Evolutionary conservation across 2,888 invertebrate genomes (phyloP).

Genomic region (Cantharis rustica): DNA sequence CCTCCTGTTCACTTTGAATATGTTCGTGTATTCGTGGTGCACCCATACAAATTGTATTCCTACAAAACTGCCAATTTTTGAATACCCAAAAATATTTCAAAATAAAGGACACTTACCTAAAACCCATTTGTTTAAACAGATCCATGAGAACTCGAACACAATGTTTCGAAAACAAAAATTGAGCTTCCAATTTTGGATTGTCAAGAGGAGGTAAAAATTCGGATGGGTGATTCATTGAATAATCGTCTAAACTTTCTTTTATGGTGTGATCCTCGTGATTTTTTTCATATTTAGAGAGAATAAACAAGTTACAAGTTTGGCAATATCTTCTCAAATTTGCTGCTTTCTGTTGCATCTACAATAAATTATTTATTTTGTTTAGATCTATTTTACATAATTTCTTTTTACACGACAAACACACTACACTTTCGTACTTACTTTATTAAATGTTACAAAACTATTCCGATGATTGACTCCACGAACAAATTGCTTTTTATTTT

Average conservation of each 20-base stretch:
- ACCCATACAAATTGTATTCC: constrained; percentile 83
- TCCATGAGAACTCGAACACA: constrained; percentile 68
- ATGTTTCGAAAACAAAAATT: constrained; percentile 80
- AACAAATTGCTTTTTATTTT: constrained; percentile 55
- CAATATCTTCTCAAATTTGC: constrained; percentile 65
- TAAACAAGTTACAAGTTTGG: constrained; percentile 65
- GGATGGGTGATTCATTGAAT: constrained; percentile 67
- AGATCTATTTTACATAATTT: too few species aligned
- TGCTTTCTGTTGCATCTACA: constrained; percentile 56
- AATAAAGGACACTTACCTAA: constrained; percentile 58
- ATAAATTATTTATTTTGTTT: not conserved
- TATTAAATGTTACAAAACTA: constrained; percentile 60
- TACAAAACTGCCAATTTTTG: constrained; percentile 47
- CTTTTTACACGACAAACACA: too few species aligned
- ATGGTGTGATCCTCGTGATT: constrained; percentile 65
- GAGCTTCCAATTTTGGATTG: constrained; percentile 82
- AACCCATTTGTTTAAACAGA: constrained; percentile 64
- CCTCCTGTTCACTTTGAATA: constrained; percentile 54
- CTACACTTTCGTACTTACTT: constrained; percentile 52
- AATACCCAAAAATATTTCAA: not conserved
- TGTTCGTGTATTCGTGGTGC: constrained; percentile 81
- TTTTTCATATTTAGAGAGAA: constrained; percentile 46
- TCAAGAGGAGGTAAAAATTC: constrained; percentile 70
- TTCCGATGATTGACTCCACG: constrained; percentile 61
- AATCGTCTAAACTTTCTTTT: constrained; percentile 60